Evolutionary conservation across 2,113 vertebrate species (phyloP), one percentile per base, ranked within the genome.

Genomic region (Ceyx margarethae): DNA sequence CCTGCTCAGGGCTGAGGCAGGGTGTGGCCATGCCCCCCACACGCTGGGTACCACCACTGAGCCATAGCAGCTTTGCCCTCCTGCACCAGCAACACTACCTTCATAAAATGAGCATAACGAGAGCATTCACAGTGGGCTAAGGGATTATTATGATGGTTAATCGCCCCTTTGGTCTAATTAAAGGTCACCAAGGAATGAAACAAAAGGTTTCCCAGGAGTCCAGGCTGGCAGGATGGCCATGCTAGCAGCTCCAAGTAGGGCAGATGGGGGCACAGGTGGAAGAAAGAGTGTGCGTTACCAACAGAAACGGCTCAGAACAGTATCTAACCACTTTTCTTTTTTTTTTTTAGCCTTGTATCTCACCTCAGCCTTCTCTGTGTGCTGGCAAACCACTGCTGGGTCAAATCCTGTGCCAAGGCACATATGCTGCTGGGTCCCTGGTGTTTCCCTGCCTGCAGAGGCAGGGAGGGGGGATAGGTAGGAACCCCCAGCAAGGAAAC

Each of bases 131-230:
- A 67, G 33, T 3, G 22, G 43, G 16, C 17, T 3, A 45, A 85
- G 64, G 72, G 74, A 66, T 84, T 89, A 46, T 72, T 54, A 26
- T 11, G 22, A 29, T 62, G 26, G 73, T 72, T 93, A 72, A 78
- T 76, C 16, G 7, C n/a, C 48, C 61, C 7, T 67, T 91, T 26
- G 26, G 53, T 57, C 68, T 93, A 65, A 87, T 89, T 85, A 79
- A 81, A 89, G 88, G 69, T 90, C 85, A 48, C 26, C 57, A n/a
- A 45, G 72, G 54, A 94, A 85, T 23, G 15, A 31, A 65, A 80
- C 2, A 0, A 45, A 33, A 79, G 43, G 56, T 62, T 85, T 85
- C 83, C 88, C 79, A 40, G 69, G 77, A 91, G 5, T 2, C 15
- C 15, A 2, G 7, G 61, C 31, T 56, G 72, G 67, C 8, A 4